A percentile compares a stretch with the other conserved stretches of the same genome.
These are phyloP conservation scores for Tenebrosternarchus preto DNA, from an alignment of 2,113 vertebrate species.

Conservation along the genomic window DNA sequence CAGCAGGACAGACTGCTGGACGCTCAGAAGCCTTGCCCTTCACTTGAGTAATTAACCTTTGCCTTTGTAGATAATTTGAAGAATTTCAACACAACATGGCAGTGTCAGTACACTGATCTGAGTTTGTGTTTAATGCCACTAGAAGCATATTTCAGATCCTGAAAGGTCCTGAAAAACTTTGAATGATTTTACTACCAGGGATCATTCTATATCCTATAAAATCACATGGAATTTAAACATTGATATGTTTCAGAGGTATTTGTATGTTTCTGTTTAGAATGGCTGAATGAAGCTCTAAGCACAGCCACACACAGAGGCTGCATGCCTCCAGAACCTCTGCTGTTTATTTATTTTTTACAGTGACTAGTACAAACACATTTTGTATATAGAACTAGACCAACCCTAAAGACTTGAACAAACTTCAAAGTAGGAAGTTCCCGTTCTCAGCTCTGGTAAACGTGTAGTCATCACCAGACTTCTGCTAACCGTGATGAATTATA, in stretches of 20 bases:
- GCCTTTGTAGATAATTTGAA: slow-evolving; percentile 60
- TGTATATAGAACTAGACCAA: too few species aligned
- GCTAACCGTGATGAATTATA: background rate
- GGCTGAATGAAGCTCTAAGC: too few species aligned
- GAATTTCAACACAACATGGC: slow-evolving; percentile 54
- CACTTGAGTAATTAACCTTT: slow-evolving; percentile 66
- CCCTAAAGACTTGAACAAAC: too few species aligned
- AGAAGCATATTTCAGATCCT: background rate
- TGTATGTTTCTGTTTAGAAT: too few species aligned
- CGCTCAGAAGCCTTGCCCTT: slow-evolving; percentile 50
- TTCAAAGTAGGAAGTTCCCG: too few species aligned
- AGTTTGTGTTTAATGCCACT: slow-evolving; percentile 64
- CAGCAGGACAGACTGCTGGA: background rate
- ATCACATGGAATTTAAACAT: slow-evolving; percentile 8
- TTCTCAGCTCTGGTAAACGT: too few species aligned
- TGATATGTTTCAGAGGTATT: background rate
- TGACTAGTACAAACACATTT: too few species aligned
- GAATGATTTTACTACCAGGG: slow-evolving; percentile 39
- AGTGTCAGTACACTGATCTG: slow-evolving; percentile 50
- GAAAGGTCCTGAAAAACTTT: slow-evolving; percentile 6
- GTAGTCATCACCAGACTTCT: background rate
- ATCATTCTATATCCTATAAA: slow-evolving; percentile 18
- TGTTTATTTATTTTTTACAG: too few species aligned
- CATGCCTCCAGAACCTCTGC: too few species aligned
- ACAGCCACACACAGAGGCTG: too few species aligned